phyloP scores from a whole-genome alignment of 2,888 invertebrate genomes.

The Andrena marginata region DNA sequence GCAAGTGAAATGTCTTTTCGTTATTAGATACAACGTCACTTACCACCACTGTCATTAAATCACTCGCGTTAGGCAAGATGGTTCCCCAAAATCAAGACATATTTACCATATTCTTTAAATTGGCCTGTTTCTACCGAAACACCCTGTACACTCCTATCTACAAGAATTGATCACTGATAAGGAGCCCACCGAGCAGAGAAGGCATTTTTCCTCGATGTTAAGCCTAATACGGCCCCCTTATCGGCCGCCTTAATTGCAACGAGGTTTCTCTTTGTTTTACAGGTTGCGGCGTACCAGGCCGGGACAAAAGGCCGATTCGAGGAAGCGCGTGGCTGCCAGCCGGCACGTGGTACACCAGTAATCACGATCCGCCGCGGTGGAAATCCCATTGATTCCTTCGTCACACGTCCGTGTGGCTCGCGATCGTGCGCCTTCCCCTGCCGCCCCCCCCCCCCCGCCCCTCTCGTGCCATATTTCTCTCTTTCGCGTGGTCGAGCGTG shows the following conservation, averaged over 20 bases:
- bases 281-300: slow-evolving; percentile 49
- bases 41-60: too few species aligned
- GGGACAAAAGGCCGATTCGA: slow-evolving; percentile 22
- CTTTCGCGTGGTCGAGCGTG: slow-evolving; percentile 27
- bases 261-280: slow-evolving; percentile 22
- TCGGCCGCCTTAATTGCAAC: not conserved
- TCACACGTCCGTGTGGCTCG: slow-evolving; percentile 30
- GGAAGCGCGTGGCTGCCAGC: slow-evolving; percentile 33
- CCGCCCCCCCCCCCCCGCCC: not conserved
- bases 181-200: not conserved
- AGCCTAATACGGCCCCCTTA: not conserved
- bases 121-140: too few species aligned
- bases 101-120: too few species aligned
- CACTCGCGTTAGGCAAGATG: too few species aligned
- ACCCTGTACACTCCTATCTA: too few species aligned
- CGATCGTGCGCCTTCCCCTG: not conserved
- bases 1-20: too few species aligned
- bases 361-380: slow-evolving; percentile 37
- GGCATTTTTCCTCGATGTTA: not conserved
- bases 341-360: slow-evolving; percentile 38
- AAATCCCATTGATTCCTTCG: slow-evolving; percentile 48
- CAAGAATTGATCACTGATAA: not conserved
- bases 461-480: not conserved
- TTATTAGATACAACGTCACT: too few species aligned
- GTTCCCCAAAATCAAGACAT: too few species aligned